Base-by-base conservation (phyloP, 2,888 invertebrate genomes). In the Bombylius major region DNA sequence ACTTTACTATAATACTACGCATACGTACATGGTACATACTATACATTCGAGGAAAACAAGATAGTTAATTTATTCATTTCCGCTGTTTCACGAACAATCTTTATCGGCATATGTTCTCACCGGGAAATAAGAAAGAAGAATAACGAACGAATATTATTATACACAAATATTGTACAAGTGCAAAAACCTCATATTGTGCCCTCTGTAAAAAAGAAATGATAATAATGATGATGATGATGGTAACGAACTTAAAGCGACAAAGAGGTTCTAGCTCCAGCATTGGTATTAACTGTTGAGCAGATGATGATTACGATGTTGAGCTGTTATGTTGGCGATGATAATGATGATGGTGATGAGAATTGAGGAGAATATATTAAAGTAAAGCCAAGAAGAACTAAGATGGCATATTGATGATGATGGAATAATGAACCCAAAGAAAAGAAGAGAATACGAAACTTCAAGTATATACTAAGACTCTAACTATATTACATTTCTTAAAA, bases 381-480 rank as follows among this genome's bases (percentile, higher is more conserved):
- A 52, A 9, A 23, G 36, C 47, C 47, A 23, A 34, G 33, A 47
- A 54, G 48, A 49, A 55, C 47, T 36, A 50, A 51, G 47, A 47
- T 47, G 39, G 39, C 39, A 58, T 42, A 45, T 56, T 54, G 56
- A 49, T 23, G 50, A 55, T 56, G 23, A 60, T 58, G 57, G 61
- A 59, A 61, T 59, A 62, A 53, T 58, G 60, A 59, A 60, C 56
- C 60, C 57, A 36, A 56, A 57, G 57, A 55, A 56, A 56, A 57
- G 57, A 55, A 56, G 56, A 59, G 57, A 57, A 54, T 58, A 47
- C 39, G 11, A 46, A 23, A 14, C 46, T 36, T 36, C 36, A 36
- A 36, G 9, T 8, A 42, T 13, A 13, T 50, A 47, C 47, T n/a
- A 23, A 23, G 23, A 23, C 23, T 23, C 23, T 23, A 23, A 23